Evolutionary conservation across 2,888 invertebrate species (phyloP).

Genomic region (Drosophila helvetica): DNA sequence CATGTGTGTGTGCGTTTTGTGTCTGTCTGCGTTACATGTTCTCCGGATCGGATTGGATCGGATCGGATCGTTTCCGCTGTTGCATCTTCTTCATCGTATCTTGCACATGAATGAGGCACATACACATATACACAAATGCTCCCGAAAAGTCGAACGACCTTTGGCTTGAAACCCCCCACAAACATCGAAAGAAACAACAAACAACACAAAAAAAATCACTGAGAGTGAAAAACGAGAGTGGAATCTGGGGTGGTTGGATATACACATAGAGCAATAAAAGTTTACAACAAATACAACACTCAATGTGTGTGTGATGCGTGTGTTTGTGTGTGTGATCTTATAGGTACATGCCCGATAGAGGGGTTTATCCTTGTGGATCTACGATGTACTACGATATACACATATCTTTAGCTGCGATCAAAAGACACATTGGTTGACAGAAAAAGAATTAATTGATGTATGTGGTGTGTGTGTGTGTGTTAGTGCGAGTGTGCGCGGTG

Average conservation of each 20-base stretch:
- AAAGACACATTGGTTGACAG: conserved; percentile 27
- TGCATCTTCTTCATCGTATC: conserved; percentile 26
- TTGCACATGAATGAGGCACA: conserved; percentile 28
- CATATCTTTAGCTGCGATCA: conserved; percentile 16
- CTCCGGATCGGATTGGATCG: conserved; percentile 15
- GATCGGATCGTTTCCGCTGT: conserved; percentile 36
- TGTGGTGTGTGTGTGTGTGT: conserved; percentile 12
- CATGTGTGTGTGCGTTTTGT: conserved; percentile 6
- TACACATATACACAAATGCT: conserved; percentile 27
- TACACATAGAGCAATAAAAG: conserved; percentile 45
- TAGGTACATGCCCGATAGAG: conserved; percentile 55
- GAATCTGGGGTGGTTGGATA: conserved; percentile 26
- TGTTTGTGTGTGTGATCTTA: conserved; percentile 52
- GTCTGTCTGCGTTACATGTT: conserved; percentile 43
- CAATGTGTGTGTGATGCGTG: conserved; percentile 21
- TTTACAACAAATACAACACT: conserved; percentile 47
- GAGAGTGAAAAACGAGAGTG: conserved; percentile 31
- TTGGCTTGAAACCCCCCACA: not conserved
- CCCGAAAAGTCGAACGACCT: conserved; percentile 4
- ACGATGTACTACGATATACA: conserved; percentile 12
- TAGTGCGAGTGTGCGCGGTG: not conserved
- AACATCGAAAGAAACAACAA: not conserved
- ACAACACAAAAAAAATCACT: conserved; percentile 9
- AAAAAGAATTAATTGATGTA: conserved; percentile 19
- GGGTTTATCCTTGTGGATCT: conserved; percentile 38